These are phyloP conservation scores for Eciton burchellii DNA, from an alignment of 1,140 invertebrate species.

Conservation along the genomic window DNA sequence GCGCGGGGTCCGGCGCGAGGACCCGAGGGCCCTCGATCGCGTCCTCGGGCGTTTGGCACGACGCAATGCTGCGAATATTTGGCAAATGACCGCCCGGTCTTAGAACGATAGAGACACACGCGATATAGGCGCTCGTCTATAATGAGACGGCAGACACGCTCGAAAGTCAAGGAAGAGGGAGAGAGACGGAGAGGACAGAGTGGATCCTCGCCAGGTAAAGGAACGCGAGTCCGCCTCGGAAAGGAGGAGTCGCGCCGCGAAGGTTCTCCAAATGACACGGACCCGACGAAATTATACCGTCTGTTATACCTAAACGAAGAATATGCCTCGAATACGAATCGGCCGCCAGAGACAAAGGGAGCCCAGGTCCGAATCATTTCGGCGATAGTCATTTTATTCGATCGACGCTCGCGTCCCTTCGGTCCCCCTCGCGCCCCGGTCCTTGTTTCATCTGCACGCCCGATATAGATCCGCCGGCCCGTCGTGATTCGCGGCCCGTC, in stretches of 20 bases:
- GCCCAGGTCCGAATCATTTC: conserved; percentile 34
- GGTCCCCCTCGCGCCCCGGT: neutral
- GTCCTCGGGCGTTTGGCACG: conserved; percentile 56
- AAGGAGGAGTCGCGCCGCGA: conserved; percentile 62
- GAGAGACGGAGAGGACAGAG: conserved; percentile 33
- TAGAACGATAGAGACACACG: conserved; percentile 74
- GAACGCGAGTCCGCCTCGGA: conserved; percentile 33
- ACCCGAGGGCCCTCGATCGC: conserved; percentile 34
- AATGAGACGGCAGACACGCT: conserved; percentile 66
- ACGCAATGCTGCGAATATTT: conserved; percentile 84
- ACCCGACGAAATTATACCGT: conserved; percentile 73
- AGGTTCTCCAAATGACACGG: conserved; percentile 70
- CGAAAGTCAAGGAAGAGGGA: conserved; percentile 17
- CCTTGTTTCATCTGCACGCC: conserved; percentile 50
- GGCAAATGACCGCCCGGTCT: conserved; percentile 78
- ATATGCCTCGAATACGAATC: conserved; percentile 63
- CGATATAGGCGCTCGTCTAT: conserved; percentile 67
- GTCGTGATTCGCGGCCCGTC: conserved; percentile 40
- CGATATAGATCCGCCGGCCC: conserved; percentile 26
- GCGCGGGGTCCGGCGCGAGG: conserved; percentile 67
- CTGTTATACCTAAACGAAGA: conserved; percentile 69
- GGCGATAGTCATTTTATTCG: conserved; percentile 56
- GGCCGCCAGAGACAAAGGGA: conserved; percentile 62
- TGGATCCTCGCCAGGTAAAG: conserved; percentile 44
- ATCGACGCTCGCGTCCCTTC: conserved; percentile 18